Percentiles rank a stretch among this genome's conserved stretches.
phyloP scores from a whole-genome alignment of 2,888 invertebrate species.

The Stramonita haemastoma region DNA sequence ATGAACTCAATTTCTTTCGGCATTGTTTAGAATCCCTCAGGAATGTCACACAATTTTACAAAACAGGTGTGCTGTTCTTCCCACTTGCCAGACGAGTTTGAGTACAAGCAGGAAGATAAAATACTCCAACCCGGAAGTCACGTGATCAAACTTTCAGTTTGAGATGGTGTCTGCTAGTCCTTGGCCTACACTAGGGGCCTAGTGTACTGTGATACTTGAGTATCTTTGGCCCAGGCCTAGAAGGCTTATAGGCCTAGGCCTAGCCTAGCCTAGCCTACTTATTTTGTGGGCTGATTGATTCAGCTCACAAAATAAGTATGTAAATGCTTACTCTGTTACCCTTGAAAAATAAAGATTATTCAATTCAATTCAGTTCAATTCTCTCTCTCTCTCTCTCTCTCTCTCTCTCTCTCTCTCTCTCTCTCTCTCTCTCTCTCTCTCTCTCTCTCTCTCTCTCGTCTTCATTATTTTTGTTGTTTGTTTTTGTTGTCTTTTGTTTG shows the following conservation, averaged over 20 bases:
- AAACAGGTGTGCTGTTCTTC: slow-evolving; percentile 18
- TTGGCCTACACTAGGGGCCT: too few relatives aligned
- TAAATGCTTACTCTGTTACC: not conserved
- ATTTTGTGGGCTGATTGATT: too few relatives aligned
- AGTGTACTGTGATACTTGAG: too few relatives aligned
- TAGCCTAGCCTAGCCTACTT: not conserved
- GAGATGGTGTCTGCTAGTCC: too few relatives aligned
- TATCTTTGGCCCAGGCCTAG: too few relatives aligned
- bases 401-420: slow-evolving; percentile 16
- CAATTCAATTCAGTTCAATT: too few relatives aligned
- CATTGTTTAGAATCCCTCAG: slow-evolving; percentile 27
- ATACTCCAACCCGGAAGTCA: slow-evolving; percentile 9
- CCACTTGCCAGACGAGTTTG: not conserved
- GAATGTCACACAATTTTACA: not conserved
- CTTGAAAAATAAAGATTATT: too few relatives aligned
- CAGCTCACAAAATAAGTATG: too few relatives aligned
- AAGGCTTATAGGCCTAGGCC: not conserved
- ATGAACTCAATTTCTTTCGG: slow-evolving; percentile 51
- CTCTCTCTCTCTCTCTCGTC: slow-evolving; percentile 3
- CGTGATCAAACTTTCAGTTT: slow-evolving; percentile 33
- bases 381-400: not conserved
- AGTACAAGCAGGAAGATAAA: slow-evolving; percentile 34
- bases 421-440: slow-evolving; percentile 18
- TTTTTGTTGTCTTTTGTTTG: not conserved
- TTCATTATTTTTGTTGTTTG: not conserved